Evolutionary conservation across 2,113 vertebrate genomes (phyloP).

Genomic region (Cephalophus harveyi): DNA sequence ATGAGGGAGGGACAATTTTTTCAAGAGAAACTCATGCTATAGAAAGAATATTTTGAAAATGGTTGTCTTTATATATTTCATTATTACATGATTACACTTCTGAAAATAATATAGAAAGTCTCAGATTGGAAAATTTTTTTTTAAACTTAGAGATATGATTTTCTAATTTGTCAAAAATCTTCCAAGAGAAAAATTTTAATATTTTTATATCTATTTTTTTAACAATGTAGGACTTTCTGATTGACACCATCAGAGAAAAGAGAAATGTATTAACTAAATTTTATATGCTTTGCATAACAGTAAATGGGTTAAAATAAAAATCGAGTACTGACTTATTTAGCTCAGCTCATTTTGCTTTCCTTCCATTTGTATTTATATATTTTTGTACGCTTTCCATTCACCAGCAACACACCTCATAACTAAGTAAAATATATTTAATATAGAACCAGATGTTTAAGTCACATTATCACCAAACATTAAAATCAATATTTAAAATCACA

Average conservation of each 20-base stretch:
- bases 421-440: background rate
- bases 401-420: background rate
- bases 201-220: conserved; percentile 4
- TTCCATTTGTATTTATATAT: background rate
- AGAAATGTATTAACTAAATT: background rate
- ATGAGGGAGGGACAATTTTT: background rate
- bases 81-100: background rate
- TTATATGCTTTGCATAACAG: background rate
- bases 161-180: conserved; percentile 12
- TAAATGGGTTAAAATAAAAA: background rate
- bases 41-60: conserved; percentile 32
- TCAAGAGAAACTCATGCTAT: background rate
- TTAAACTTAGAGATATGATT: background rate
- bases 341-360: conserved; percentile 6
- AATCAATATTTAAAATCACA: background rate
- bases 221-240: background rate
- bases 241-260: background rate
- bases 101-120: conserved; percentile 6
- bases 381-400: background rate
- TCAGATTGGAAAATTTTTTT: background rate
- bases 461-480: background rate
- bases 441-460: background rate
- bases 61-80: background rate
- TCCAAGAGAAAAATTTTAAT: conserved; percentile 17
- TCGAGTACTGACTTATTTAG: background rate